phyloP scores from a whole-genome alignment of 2,888 invertebrate species.

The Pteria penguin region DNA sequence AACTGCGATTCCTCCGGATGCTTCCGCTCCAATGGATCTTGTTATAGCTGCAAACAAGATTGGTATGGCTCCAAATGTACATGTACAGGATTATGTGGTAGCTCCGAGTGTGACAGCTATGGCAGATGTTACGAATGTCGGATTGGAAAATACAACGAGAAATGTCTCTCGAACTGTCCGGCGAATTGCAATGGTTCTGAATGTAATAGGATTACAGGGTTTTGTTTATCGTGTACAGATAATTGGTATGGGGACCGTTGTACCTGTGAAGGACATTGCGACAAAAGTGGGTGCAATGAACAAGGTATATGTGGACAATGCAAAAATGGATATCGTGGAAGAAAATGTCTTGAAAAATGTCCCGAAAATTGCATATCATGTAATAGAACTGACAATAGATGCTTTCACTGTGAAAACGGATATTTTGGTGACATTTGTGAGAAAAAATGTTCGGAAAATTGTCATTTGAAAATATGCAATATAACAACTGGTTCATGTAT shows the following conservation, averaged over 20 bases:
- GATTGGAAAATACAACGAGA: not conserved
- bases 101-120: not conserved
- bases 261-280: slow-evolving; percentile 10
- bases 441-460: not conserved
- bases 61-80: slow-evolving; percentile 50
- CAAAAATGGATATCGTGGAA: slow-evolving; percentile 40
- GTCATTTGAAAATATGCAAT: not conserved
- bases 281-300: slow-evolving; percentile 42
- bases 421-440: not conserved
- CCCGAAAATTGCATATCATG: slow-evolving; percentile 41
- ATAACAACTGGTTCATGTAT: slow-evolving; percentile 41
- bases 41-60: slow-evolving; percentile 31
- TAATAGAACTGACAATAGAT: not conserved
- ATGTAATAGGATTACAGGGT: slow-evolving; percentile 2
- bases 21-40: slow-evolving; percentile 36
- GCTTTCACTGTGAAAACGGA: slow-evolving; percentile 2
- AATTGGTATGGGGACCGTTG: slow-evolving; percentile 9
- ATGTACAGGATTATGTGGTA: slow-evolving; percentile 42
- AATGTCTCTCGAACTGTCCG: slow-evolving; percentile 4
- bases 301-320: slow-evolving; percentile 50
- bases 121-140: slow-evolving; percentile 1
- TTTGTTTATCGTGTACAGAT: slow-evolving; percentile 1
- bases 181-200: not conserved
- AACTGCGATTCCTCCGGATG: slow-evolving; percentile 47
- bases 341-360: slow-evolving; percentile 43